Percentiles rank a stretch among this genome's conserved stretches.
These are phyloP conservation scores for Hesperophylax magnus DNA, from an alignment of 1,140 invertebrate genomes.

Conservation along the genomic window DNA sequence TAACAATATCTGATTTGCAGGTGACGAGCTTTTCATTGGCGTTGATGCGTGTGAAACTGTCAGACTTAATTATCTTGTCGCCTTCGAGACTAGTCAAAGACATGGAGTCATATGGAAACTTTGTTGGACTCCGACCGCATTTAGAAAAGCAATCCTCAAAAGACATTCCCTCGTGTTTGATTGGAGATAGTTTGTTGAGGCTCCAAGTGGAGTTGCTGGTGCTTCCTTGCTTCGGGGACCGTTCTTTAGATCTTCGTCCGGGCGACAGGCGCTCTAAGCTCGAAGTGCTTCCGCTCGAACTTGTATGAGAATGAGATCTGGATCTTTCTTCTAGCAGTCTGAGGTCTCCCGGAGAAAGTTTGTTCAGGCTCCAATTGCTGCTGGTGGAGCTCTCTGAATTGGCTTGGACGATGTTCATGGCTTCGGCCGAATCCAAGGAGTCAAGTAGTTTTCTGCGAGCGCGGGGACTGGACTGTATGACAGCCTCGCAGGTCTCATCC, in stretches of 20 bases:
- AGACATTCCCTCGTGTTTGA: constrained; percentile 67
- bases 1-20: constrained; percentile 69
- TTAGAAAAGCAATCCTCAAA: constrained; percentile 67
- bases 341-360: constrained; percentile 69
- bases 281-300: constrained; percentile 69
- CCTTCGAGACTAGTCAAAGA: constrained; percentile 70
- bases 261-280: constrained; percentile 69
- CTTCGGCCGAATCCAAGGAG: constrained; percentile 67
- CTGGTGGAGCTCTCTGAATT: constrained; percentile 68
- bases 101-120: constrained; percentile 68
- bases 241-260: constrained; percentile 68
- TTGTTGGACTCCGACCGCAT: constrained; percentile 67
- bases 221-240: constrained; percentile 69
- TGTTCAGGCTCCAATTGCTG: constrained; percentile 70
- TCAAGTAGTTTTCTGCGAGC: constrained; percentile 69
- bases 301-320: constrained; percentile 68
- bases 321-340: constrained; percentile 71
- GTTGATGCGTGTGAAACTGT: constrained; percentile 68
- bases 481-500: constrained; percentile 78
- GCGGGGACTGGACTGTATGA: constrained; percentile 73
- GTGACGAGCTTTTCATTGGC: constrained; percentile 68
- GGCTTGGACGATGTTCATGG: constrained; percentile 67
- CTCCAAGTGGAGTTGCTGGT: constrained; percentile 71
- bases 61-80: constrained; percentile 70
- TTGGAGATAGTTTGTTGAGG: constrained; percentile 68